Percentiles rank a stretch among this genome's conserved stretches.
phyloP scores from a whole-genome alignment of 2,113 vertebrate species.

The Menura novaehollandiae region DNA sequence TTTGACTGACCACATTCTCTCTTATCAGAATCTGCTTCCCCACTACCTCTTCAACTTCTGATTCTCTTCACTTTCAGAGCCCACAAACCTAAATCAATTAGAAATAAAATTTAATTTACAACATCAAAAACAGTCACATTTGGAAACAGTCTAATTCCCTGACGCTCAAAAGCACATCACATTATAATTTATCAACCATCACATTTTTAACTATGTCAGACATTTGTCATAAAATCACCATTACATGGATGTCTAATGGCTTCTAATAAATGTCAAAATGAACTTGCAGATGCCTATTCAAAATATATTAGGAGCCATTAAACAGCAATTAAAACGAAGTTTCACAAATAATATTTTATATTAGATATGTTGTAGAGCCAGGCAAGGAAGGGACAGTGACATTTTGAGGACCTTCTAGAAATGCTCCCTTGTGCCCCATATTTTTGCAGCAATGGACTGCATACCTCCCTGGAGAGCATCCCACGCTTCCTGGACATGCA shows the following conservation, averaged over 20 bases:
- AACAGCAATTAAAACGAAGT: slow-evolving; percentile 55
- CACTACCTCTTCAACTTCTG: background rate
- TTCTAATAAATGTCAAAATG: slow-evolving; percentile 62
- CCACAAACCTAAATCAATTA: background rate
- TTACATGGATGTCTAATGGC: slow-evolving; percentile 46
- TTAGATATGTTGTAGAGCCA: background rate
- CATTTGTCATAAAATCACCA: slow-evolving; percentile 55
- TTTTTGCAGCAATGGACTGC: background rate
- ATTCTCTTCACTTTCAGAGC: background rate
- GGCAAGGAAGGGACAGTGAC: background rate
- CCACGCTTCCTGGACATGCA: background rate
- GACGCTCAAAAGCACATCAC: slow-evolving; percentile 4
- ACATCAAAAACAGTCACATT: slow-evolving; percentile 16
- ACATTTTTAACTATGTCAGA: slow-evolving; percentile 55
- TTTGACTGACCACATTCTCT: background rate
- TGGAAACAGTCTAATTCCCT: slow-evolving; percentile 29
- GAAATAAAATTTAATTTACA: slow-evolving; percentile 37
- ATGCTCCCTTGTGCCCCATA: background rate
- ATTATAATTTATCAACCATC: slow-evolving; percentile 49
- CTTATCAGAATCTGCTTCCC: background rate
- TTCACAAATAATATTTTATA: slow-evolving; percentile 53
- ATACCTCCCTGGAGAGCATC: background rate
- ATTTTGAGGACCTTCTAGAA: slow-evolving; percentile 6
- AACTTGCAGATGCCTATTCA: slow-evolving; percentile 40
- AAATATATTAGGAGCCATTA: slow-evolving; percentile 62